These are phyloP conservation scores for Muscina levida DNA, from an alignment of 2,888 invertebrate species.

Conservation along the genomic window DNA sequence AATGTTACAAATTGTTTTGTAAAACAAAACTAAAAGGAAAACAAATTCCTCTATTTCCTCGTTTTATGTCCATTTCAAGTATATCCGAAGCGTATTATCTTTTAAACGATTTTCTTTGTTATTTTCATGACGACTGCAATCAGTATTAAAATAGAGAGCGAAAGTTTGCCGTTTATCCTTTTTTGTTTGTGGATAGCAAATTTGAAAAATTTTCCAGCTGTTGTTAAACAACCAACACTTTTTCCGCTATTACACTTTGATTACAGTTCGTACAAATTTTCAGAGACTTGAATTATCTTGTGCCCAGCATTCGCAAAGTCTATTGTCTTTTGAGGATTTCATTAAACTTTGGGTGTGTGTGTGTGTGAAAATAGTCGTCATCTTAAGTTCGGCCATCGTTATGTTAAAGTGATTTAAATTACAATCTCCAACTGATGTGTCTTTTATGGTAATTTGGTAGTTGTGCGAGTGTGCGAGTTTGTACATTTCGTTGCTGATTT, in stretches of 20 bases:
- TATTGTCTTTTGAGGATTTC: not conserved
- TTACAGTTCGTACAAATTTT: not conserved
- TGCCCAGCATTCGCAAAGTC: no score
- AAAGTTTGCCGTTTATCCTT: not conserved
- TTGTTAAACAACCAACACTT: not conserved
- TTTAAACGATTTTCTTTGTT: not conserved
- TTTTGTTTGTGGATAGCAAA: not conserved
- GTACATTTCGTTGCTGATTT: no score
- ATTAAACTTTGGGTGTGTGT: not conserved
- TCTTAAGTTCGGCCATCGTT: not conserved
- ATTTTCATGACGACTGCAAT: constrained; percentile 6
- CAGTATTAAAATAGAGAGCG: not conserved
- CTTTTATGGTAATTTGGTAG: not conserved
- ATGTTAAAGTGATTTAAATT: constrained; percentile 25
- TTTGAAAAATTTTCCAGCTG: not conserved
- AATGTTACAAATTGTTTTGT: no score
- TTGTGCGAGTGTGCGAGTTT: no score
- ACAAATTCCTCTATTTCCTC: no score
- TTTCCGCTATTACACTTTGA: constrained; percentile 1
- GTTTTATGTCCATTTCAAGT: no score
- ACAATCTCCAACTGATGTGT: not conserved
- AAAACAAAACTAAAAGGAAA: no score
- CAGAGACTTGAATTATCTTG: no score
- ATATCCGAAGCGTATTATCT: not conserved
- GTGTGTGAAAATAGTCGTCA: no score